Conservation (phyloP, 2,888 invertebrate species). For the Drosophila kanekoi region DNA sequence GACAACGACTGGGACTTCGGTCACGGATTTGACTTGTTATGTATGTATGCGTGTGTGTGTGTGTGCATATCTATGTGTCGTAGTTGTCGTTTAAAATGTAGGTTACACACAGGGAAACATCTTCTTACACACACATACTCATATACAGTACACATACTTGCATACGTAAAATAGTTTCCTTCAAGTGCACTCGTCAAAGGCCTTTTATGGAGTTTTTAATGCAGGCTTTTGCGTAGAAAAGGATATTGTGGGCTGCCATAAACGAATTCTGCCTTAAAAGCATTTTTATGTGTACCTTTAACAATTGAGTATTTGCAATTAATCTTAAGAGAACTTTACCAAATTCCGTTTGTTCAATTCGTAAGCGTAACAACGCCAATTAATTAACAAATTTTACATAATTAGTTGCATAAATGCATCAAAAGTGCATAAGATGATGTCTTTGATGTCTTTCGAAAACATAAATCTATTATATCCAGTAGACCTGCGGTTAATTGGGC, state of each 20-base stretch:
- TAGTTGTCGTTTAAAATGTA: constrained; percentile 75
- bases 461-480: too few species aligned
- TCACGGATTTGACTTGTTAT: constrained; percentile 68
- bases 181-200: constrained; percentile 39
- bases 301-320: neutral
- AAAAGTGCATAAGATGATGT: too few species aligned
- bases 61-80: constrained; percentile 33
- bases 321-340: neutral
- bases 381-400: constrained; percentile 14
- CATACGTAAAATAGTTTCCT: constrained; percentile 46
- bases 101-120: constrained; percentile 73
- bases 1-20: constrained; percentile 55
- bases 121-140: constrained; percentile 19
- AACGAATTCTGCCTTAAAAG: neutral
- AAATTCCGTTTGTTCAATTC: neutral
- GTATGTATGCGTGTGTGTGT: constrained; percentile 13
- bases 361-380: neutral
- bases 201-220: constrained; percentile 20
- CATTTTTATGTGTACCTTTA: neutral
- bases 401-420: neutral
- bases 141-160: constrained; percentile 27
- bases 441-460: too few species aligned
- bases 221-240: constrained; percentile 5
- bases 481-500: too few species aligned
- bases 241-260: neutral